Base-by-base conservation (phyloP, 2,888 invertebrate genomes). In the Sinopyrophorus schimmeli region DNA sequence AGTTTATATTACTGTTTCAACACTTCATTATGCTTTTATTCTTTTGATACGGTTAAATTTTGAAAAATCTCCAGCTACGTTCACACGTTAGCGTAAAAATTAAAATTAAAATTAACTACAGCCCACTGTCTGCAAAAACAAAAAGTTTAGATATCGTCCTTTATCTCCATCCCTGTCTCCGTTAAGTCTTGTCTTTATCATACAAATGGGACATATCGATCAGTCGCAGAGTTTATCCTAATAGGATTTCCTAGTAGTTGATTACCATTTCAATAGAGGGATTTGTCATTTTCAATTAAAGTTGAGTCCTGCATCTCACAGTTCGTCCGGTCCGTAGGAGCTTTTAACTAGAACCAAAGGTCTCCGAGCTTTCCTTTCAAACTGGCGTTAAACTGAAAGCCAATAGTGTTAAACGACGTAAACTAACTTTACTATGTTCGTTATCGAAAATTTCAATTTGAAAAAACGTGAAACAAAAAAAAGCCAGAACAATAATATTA, bases 261-360 rank as follows among this genome's bases (percentile, higher is more conserved):
- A 74, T 74, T 74, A 74, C 74, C 74, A 74, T 74, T 74, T 74
- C 73, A 74, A 74, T 74, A 72, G 74, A 73, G 73, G 74, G 74
- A 74, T 74, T 74, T 74, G 74, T 74, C 74, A 74, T 74, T 74
- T 74, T 74, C 74, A 74, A 74, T 74, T 74, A 74, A 74, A 74
- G 74, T 74, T 74, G 74, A 74, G 74, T 74, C 72, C 71, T 70
- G 70, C 67, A 68, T 71, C 71, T 69, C 69, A 64, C 68, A 67
- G 57, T 56, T 44, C 50, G 50, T 51, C 47, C 57, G 47, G 42
- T 38, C 38, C 42, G 51, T 35, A 40, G 41, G 41, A 43, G 52
- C 57, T 55, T 53, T 51, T 56, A 52, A 47, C 34, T 32, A 44
- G 54, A 48, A 55, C 55, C 51, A 57, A 57, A 57, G 55, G 55